A percentile compares a stretch with the other conserved stretches of the same genome.
phyloP scores from a whole-genome alignment of 2,113 vertebrate species.

The Himantopus leucocephalus region DNA sequence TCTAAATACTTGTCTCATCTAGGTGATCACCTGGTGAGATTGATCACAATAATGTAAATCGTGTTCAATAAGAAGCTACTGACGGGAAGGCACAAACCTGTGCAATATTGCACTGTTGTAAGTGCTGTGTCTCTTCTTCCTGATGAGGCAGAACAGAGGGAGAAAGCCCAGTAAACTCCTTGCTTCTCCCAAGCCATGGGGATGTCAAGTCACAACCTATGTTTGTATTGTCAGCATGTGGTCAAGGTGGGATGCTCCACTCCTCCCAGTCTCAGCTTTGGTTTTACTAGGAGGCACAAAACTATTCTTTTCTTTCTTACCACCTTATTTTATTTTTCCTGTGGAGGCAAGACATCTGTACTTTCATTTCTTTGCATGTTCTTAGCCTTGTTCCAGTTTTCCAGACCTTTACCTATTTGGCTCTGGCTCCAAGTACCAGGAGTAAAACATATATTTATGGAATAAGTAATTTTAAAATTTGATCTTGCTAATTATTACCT shows the following conservation, averaged over 20 bases:
- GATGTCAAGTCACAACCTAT: background rate
- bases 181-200: background rate
- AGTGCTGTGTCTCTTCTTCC: background rate
- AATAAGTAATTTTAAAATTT: conserved; percentile 41
- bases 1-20: background rate
- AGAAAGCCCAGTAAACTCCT: background rate
- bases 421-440: background rate
- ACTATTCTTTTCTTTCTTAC: background rate
- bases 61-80: background rate
- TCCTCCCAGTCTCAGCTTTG: background rate
- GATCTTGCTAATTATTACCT: conserved; percentile 63
- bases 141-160: background rate
- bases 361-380: background rate
- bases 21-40: background rate
- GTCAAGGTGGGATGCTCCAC: background rate
- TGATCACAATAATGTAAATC: background rate
- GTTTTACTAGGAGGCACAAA: background rate
- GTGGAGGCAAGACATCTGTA: background rate
- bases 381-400: background rate
- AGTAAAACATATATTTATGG: conserved; percentile 48
- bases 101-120: background rate
- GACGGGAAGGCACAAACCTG: background rate
- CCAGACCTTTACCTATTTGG: conserved; percentile 27
- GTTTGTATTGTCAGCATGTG: background rate
- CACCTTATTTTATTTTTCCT: background rate